Conservation (phyloP, 2,113 vertebrate species). For the Onychostoma macrolepis region DNA sequence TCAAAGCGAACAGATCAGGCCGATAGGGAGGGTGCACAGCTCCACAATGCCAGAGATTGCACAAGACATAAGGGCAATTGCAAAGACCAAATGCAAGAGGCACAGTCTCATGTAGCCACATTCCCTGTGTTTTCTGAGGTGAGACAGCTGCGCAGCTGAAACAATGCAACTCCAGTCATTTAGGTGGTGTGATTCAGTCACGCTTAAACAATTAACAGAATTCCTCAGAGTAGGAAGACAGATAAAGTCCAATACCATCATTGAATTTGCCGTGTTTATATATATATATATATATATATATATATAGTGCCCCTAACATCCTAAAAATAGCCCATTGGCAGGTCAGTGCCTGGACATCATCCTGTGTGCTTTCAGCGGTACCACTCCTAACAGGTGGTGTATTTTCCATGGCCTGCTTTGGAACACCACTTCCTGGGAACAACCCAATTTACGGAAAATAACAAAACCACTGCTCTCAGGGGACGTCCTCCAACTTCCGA, state of each 20-base stretch:
- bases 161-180: conserved; percentile 35
- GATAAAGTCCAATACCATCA: not conserved
- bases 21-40: conserved; percentile 51
- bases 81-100: conserved; percentile 51
- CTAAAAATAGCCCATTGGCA: conserved; percentile 42
- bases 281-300: too few relatives aligned
- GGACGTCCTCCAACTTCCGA: conserved; percentile 48
- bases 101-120: conserved; percentile 53
- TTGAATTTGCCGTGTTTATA: not conserved
- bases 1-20: conserved; percentile 52
- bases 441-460: conserved; percentile 60
- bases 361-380: conserved; percentile 14
- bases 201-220: not conserved
- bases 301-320: conserved; percentile 1
- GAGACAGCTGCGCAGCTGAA: conserved; percentile 54
- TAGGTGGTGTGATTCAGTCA: conserved; percentile 31
- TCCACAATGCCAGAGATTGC: conserved; percentile 57
- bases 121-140: conserved; percentile 60
- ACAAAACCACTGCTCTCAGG: conserved; percentile 46
- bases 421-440: conserved; percentile 60
- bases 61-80: conserved; percentile 54
- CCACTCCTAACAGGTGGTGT: conserved; percentile 57
- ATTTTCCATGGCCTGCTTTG: conserved; percentile 62
- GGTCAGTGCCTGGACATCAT: conserved; percentile 41
- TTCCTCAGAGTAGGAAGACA: not conserved